Base-by-base conservation (phyloP, 2,888 invertebrate species). In the Aphidoletes aphidimyza region DNA sequence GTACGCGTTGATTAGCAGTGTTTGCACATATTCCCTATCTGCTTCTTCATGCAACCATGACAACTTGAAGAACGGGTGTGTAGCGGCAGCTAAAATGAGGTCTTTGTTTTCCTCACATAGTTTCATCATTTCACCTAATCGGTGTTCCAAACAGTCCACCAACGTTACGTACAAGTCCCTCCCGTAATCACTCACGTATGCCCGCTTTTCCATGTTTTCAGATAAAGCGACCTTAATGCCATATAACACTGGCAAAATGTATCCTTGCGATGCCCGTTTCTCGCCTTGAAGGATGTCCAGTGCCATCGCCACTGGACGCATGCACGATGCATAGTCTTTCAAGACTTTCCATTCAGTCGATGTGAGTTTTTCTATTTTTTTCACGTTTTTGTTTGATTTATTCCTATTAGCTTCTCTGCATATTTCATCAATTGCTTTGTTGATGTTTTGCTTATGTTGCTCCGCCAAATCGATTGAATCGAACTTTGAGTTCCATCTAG, bases 11-110 rank as follows among this genome's bases (percentile, higher is more conserved):
- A 69, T 69, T 34, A 69, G 2, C 34, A 69, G n/a, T 19, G 34
- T 69, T 34, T 69, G 69, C 2, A n/a, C 69, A 19, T 69, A 69
- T 69, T 69, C 69, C n/a, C 34, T 30, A 14, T 69, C 69, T 34
- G 17, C 34, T 34, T 69, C 69, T 34, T 69, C 34, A 3, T 30
- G 17, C 2, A 69, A 19, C 69, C 69, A 69, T 34, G 69, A 34
- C 14, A 69, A 2, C 34, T 69, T 69, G 22, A 69, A 69, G 19
- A 1, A 34, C 11, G 69, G 69, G 34, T 34, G 34, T 3, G 34
- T 69, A 14, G 34, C 34, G 14, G 69, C 11, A n/a, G 69, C 69
- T 17, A 69, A 34, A 14, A 69, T 34, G 1, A 69, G 34, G 30
- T 69, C 69, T 17, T 69, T 69, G 14, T 69, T 69, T 30, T 69